These are phyloP conservation scores for Eulimnadia texana DNA, from an alignment of 1,140 invertebrate genomes.

Conservation along the genomic window DNA sequence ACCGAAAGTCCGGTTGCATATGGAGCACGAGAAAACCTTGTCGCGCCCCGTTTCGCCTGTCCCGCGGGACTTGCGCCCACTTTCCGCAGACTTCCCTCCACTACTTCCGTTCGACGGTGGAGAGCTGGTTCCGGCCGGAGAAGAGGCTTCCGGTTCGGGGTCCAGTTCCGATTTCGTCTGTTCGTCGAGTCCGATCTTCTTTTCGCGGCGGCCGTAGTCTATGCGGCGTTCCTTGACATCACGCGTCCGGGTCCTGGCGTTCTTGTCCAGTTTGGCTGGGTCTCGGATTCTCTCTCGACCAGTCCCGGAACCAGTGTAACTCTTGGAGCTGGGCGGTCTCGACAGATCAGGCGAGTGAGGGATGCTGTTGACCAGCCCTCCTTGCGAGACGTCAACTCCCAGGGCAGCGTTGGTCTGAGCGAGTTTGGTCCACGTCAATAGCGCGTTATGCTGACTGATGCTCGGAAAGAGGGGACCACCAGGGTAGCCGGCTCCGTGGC, in stretches of 20 bases:
- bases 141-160: neutral
- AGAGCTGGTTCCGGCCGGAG: slow-evolving; percentile 23
- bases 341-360: slow-evolving; percentile 4
- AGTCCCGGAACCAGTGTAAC: neutral
- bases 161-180: slow-evolving; percentile 1
- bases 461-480: slow-evolving; percentile 2
- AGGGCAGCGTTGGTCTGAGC: slow-evolving; percentile 7
- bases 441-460: slow-evolving; percentile 12
- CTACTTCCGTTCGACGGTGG: slow-evolving; percentile 29
- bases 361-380: neutral
- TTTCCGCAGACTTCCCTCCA: slow-evolving; percentile 12
- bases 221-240: neutral
- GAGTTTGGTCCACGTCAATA: slow-evolving; percentile 14
- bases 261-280: neutral
- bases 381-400: slow-evolving; percentile 1
- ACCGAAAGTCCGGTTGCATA: slow-evolving; percentile 73
- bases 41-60: slow-evolving; percentile 34
- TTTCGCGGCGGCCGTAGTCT: neutral
- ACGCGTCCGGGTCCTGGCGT: neutral
- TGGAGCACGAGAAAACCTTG: slow-evolving; percentile 71
- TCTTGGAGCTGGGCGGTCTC: neutral
- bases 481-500: slow-evolving; percentile 5
- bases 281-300: neutral
- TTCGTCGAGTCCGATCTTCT: neutral
- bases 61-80: slow-evolving; percentile 3